A percentile compares a stretch with the other conserved stretches of the same genome.
Conservation (phyloP, 2,888 invertebrate genomes). For the Ophion obscuratus region DNA sequence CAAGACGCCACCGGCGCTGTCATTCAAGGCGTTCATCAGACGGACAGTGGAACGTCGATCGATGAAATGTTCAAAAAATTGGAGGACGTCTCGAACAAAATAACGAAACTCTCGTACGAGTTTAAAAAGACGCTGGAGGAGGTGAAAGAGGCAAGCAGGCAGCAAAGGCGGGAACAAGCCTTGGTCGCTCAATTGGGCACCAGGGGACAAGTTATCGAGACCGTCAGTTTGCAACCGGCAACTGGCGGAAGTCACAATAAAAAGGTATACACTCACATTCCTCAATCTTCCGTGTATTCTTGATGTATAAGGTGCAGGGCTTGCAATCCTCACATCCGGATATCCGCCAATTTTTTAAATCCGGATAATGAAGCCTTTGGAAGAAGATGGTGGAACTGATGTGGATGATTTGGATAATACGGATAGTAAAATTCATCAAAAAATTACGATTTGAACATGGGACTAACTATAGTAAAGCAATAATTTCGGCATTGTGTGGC, state of each 20-base stretch:
- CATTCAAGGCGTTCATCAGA: slow-evolving; percentile 76
- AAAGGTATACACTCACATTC: slow-evolving; percentile 86
- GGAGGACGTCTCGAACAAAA: slow-evolving; percentile 89
- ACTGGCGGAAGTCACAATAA: slow-evolving; percentile 88
- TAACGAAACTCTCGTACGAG: slow-evolving; percentile 89
- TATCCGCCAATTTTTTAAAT: too few relatives aligned
- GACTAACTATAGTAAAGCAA: too few relatives aligned
- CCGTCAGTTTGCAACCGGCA: slow-evolving; percentile 86
- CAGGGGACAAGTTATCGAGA: slow-evolving; percentile 84
- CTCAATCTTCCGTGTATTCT: slow-evolving; percentile 11
- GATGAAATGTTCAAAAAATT: slow-evolving; percentile 84
- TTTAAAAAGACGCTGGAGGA: slow-evolving; percentile 91
- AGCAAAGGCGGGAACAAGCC: slow-evolving; percentile 85
- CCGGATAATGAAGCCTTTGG: too few relatives aligned
- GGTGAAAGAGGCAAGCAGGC: slow-evolving; percentile 88
- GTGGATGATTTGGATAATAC: too few relatives aligned
- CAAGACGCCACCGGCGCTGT: slow-evolving; percentile 77
- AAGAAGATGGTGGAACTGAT: too few relatives aligned
- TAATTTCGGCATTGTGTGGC: too few relatives aligned
- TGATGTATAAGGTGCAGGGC: not conserved
- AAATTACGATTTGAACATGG: too few relatives aligned
- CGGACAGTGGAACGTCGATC: slow-evolving; percentile 76
- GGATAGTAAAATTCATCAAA: too few relatives aligned
- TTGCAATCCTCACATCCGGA: too few relatives aligned
- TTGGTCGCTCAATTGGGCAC: slow-evolving; percentile 84